phyloP scores from a whole-genome alignment of 2,113 vertebrate species.

The Xenus cinereus region DNA sequence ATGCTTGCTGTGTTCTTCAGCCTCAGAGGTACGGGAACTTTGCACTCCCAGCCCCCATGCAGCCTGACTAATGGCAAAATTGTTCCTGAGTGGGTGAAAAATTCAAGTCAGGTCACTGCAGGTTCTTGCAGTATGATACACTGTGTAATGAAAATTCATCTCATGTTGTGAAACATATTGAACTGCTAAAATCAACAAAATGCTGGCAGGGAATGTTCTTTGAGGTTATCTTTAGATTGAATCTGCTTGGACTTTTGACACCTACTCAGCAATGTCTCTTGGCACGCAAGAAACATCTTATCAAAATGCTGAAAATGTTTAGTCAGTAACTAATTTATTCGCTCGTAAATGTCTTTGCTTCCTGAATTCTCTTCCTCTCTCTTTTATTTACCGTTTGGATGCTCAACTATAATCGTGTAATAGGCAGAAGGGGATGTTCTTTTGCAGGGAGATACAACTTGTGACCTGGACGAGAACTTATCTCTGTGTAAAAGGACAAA shows the following conservation, averaged over 20 bases:
- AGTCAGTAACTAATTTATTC: conserved; percentile 33
- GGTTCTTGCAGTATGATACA: background rate
- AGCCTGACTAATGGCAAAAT: background rate
- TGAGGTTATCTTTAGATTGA: conserved; percentile 60
- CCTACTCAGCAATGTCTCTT: conserved; percentile 58
- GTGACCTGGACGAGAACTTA: background rate
- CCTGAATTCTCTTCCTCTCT: background rate
- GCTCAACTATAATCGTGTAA: background rate
- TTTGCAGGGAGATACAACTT: background rate
- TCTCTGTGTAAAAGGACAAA: background rate
- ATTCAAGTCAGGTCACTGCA: conserved; percentile 3
- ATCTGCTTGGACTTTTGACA: conserved; percentile 69
- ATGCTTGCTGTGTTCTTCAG: background rate
- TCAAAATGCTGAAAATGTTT: conserved; percentile 41
- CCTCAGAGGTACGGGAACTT: background rate
- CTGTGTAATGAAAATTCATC: conserved; percentile 52
- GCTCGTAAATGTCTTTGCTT: background rate
- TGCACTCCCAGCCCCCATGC: background rate
- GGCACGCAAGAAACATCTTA: conserved; percentile 44
- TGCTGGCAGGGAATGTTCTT: conserved; percentile 52
- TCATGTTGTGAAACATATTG: conserved; percentile 62
- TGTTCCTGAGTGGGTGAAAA: conserved; percentile 16
- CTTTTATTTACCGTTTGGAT: background rate
- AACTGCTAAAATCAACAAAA: conserved; percentile 62
- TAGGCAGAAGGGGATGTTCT: background rate